Base-by-base conservation (phyloP, 2,888 invertebrate genomes). In the Andrena trimmerana region DNA sequence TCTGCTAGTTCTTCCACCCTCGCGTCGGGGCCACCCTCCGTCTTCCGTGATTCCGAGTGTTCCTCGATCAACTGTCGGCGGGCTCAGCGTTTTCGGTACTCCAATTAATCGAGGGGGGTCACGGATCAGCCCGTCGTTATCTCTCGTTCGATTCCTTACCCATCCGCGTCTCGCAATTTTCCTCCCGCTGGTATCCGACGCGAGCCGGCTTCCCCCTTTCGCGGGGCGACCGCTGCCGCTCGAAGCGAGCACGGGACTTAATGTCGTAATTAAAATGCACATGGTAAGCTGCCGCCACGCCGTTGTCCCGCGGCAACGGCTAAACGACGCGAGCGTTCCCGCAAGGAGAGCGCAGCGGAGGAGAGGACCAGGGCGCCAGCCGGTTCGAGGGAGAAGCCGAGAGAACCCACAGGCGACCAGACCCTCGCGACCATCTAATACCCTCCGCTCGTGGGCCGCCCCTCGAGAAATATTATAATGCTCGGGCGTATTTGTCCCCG, bases 181-280 rank as follows among this genome's bases (percentile, higher is more conserved):
- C 65, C 69, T 20, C 48, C 2, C 33, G 42, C 50, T 27, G 66
- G 66, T 54, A 29, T 27, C 63, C 29, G 33, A 36, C 63, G 59
- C 36, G 33, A 59, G 10, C 29, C 81, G 48, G 52, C 57, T 27
- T 36, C 63, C 71, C 76, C 65, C 67, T 65, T 68, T 78, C 86
- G 70, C 57, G 75, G 33, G 24, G 63, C 27, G 29, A 31, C 52
- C 69, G 78, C 81, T 73, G 85, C 86, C 77, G 57, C 74, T 76
- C 78, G 80, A 86, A 90, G 88, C 88, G 87, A 87, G 85, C 85
- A 70, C 81, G 82, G 81, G 89, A 88, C 89, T 91, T 90, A 91
- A 92, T 91, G 89, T 89, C 89, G 92, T 89, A 92, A 92, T 92
- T 91, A 92, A 92, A 92, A 92, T 92, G 91, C 91, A 91, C 91